Conservation (phyloP, 1,140 invertebrate genomes). For the Mizuhopecten yessoensis region DNA sequence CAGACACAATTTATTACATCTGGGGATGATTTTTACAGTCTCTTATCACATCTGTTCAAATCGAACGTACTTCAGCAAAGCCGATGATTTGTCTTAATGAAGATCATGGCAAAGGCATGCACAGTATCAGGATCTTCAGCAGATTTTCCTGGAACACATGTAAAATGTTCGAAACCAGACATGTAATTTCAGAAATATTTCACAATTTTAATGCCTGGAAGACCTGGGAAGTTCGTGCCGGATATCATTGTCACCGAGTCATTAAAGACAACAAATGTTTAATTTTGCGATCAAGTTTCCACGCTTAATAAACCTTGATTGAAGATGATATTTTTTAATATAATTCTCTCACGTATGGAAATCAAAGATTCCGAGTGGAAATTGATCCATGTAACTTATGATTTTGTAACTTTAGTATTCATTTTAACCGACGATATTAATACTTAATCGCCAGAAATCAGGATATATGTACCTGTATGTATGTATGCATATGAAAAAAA, state of each 20-base stretch:
- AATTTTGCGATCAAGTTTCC: background rate
- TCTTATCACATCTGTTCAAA: too few relatives aligned
- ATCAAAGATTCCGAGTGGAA: too few relatives aligned
- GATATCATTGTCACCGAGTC: background rate
- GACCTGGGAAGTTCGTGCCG: background rate
- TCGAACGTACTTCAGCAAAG: background rate
- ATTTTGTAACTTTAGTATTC: too few relatives aligned
- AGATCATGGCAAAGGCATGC: background rate
- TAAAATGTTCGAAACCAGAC: background rate
- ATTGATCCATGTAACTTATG: too few relatives aligned
- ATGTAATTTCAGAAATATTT: background rate
- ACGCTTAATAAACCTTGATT: background rate
- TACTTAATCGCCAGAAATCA: too few relatives aligned
- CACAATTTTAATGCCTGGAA: background rate
- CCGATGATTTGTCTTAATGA: background rate
- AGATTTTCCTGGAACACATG: background rate
- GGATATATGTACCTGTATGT: too few relatives aligned
- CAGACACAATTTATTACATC: too few relatives aligned
- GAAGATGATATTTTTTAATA: background rate
- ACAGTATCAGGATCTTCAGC: background rate
- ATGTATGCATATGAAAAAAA: too few relatives aligned
- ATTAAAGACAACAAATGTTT: background rate
- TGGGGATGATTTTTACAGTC: too few relatives aligned
- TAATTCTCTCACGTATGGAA: background rate
- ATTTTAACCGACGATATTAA: too few relatives aligned